Evolutionary conservation across 2,113 vertebrate species (phyloP), one percentile per base, ranked within the genome.

Genomic region (Oncorhynchus gorbuscha): DNA sequence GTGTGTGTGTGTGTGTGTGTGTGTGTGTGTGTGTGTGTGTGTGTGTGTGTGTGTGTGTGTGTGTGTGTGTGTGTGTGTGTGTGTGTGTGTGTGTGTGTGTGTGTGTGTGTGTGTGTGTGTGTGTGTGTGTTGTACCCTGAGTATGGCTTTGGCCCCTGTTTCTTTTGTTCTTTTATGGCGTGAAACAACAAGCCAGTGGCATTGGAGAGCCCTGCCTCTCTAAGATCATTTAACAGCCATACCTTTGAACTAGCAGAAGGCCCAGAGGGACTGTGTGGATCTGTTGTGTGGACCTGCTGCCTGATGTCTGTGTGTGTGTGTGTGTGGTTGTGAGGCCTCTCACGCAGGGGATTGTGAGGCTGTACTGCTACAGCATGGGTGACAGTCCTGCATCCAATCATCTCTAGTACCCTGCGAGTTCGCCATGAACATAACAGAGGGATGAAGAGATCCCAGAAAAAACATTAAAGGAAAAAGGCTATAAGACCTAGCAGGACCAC

Each of bases 191-290:
- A 71, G 74, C 72, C 79, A 81, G 75, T 70, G 72, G 51, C 30
- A 66, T n/a, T 32, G 32, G 69, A 39, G 18, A 80, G 61, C 32
- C 32, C 14, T 77, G 66, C 30, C 39, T 74, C 79, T 81, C 22
- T 70, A 55, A 81, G 73, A 83, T 82, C 76, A 74, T 69, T 77
- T 71, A 75, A 72, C 59, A 18, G 24, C 58, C 8, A 30, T 74
- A 79, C 72, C 77, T 83, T 84, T 89, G 82, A 86, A 84, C 76
- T 81, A 79, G 69, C 69, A 72, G 16, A 77, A 48, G 68, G 65
- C 81, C 83, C 71, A 59, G 22, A 75, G 72, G 69, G 12, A 48
- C 69, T 30, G 22, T 59, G 69, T 69, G 59, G 62, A 76, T 76
- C 51, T 68, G 32, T 30, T 22, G 66, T 69, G 66, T 55, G 49